These are phyloP conservation scores for Spea hammondii DNA, from an alignment of 2,797 vertebrate species.

Conservation along the genomic window DNA sequence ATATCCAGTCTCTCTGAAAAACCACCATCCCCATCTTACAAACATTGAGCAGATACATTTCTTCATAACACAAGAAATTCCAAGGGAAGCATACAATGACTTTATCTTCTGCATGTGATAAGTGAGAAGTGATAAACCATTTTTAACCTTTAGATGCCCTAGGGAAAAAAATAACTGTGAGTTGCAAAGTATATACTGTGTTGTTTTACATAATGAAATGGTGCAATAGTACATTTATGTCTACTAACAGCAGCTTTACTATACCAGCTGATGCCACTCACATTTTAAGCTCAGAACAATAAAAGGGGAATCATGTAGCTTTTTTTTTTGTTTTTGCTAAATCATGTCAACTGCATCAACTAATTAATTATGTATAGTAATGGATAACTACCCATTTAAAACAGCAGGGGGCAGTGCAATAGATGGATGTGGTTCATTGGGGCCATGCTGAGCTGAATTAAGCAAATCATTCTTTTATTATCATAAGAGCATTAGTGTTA, in stretches of 20 bases:
- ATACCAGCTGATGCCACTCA: not conserved
- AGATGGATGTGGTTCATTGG: slow-evolving; percentile 32
- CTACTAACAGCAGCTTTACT: not conserved
- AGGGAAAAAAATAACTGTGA: too few species aligned
- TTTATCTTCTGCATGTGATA: too few species aligned
- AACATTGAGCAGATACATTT: too few species aligned
- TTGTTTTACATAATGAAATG: too few species aligned
- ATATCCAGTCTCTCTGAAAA: too few species aligned
- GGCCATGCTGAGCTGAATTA: slow-evolving; percentile 30
- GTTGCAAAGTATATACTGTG: too few species aligned
- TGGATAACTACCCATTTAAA: slow-evolving; percentile 18
- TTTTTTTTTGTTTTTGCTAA: not conserved
- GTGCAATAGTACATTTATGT: not conserved
- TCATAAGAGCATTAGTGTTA: slow-evolving; percentile 37
- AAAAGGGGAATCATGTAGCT: not conserved
- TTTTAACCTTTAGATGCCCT: too few species aligned
- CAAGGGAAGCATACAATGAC: too few species aligned
- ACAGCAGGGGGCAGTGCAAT: slow-evolving; percentile 34
- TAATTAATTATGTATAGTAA: slow-evolving; percentile 37
- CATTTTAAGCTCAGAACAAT: not conserved
- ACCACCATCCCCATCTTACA: too few species aligned
- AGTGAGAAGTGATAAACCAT: too few species aligned
- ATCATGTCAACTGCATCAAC: not conserved
- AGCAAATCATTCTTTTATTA: slow-evolving; percentile 40
- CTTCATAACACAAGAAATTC: too few species aligned